These are phyloP conservation scores for Chrysolina haemoptera DNA, from an alignment of 2,888 invertebrate genomes.

Conservation along the genomic window DNA sequence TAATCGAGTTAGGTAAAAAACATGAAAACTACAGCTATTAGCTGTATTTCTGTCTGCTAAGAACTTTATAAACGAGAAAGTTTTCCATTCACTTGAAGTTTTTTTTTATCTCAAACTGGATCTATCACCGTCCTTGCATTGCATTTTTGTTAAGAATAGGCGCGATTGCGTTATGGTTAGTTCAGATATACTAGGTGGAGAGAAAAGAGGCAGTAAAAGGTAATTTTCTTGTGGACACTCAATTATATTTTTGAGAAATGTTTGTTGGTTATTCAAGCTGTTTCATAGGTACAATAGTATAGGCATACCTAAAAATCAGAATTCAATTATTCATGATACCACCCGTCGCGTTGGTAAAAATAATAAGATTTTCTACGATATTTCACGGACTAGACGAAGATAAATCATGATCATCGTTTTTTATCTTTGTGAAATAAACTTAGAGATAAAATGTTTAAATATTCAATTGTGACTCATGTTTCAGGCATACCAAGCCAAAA, in stretches of 20 bases:
- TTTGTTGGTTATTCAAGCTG: no score
- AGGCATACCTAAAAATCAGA: no score
- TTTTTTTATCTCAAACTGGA: constrained; percentile 57
- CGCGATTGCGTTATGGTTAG: constrained; percentile 18
- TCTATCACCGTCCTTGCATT: constrained; percentile 61
- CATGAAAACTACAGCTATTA: constrained; percentile 31
- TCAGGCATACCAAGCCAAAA: no score
- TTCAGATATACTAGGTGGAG: constrained; percentile 9
- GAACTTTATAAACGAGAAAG: constrained; percentile 56
- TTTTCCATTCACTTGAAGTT: constrained; percentile 49
- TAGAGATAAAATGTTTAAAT: no score
- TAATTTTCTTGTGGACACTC: background rate
- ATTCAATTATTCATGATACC: no score
- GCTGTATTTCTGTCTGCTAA: constrained; percentile 29
- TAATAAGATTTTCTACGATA: no score
- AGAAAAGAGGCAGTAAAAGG: background rate
- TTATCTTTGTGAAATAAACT: background rate
- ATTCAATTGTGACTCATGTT: no score
- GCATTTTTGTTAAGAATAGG: constrained; percentile 35
- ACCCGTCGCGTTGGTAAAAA: no score
- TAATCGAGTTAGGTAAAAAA: background rate
- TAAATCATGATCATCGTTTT: background rate
- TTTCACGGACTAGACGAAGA: no score
- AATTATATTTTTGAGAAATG: no score
- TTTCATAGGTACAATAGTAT: no score